Evolutionary conservation across 2,888 invertebrate genomes (phyloP), one percentile per base, ranked within the genome.

Genomic region (Stegophylla sp.): DNA sequence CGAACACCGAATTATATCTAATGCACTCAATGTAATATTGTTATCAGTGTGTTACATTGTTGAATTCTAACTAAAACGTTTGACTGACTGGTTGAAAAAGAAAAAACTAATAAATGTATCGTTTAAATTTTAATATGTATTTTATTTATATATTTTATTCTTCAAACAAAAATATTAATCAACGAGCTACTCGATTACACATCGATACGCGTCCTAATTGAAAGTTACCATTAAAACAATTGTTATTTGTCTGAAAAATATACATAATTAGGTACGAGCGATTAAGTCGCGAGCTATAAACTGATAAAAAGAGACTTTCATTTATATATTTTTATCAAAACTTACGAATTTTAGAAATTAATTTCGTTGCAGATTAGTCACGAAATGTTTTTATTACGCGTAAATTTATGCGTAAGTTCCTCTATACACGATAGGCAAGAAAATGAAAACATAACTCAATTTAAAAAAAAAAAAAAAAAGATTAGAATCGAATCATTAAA

Each of bases 101-200:
- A 34, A 34, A 34, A 5, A 34, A n/a, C n/a, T n/a, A 34, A 34
- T 34, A 34, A 34, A 64, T n/a, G 28, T n/a, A 20, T 41, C 20
- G 63, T n/a, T 64, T 20, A 34, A 28, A 41, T 64, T 64, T 64
- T 34, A 64, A 64, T 64, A 34, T 48, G 26, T 26, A 26, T 45
- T 26, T 67, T 15, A 41, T 45, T 26, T 67, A 26, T 67, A 17
- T n/a, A 45, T 67, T 67, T 17, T 5, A 45, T 26, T 66, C 17
- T 45, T 45, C 17, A 17, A 26, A 56, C 23, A 17, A 48, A 51
- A 0, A 20, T 51, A 51, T n/a, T 17, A n/a, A 17, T 20, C 17
- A 2, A 20, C n/a, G 51, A 15, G n/a, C 51, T 17, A 4, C 12
- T 20, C n/a, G n/a, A n/a, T n/a, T n/a, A n/a, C n/a, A n/a, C n/a